Conservation (phyloP, 2,113 vertebrate genomes). For the Plecturocebus donacophilus region DNA sequence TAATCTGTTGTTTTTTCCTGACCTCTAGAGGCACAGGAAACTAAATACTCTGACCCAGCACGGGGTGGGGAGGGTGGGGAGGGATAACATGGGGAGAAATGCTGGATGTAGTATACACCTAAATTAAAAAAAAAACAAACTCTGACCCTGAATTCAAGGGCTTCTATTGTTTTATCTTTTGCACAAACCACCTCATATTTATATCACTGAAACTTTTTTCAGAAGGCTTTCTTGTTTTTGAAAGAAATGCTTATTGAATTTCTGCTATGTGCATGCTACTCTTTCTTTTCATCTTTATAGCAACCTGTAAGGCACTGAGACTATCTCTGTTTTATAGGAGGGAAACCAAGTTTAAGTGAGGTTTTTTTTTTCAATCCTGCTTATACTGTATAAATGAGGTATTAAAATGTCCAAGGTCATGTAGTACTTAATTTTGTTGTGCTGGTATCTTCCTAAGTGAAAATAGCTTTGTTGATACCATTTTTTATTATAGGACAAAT, state of each 20-base stretch:
- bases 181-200: not conserved
- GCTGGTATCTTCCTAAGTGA: slow-evolving; percentile 25
- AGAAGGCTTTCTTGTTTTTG: not conserved
- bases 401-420: not conserved
- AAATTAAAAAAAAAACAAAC: too few species aligned
- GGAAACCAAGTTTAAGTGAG: slow-evolving; percentile 15
- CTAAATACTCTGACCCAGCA: not conserved
- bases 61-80: too few species aligned
- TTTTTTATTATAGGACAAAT: slow-evolving; percentile 8
- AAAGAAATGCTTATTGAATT: not conserved
- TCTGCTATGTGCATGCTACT: not conserved
- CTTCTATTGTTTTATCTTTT: not conserved
- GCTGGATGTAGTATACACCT: too few species aligned
- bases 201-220: not conserved
- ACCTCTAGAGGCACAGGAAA: not conserved
- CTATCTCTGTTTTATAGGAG: not conserved
- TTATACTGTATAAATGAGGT: not conserved
- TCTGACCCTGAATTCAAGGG: not conserved
- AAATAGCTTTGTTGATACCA: not conserved
- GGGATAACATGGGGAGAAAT: too few species aligned
- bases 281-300: slow-evolving; percentile 39
- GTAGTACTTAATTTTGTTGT: not conserved
- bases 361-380: not conserved
- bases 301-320: not conserved
- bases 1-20: slow-evolving; percentile 3